phyloP scores from a whole-genome alignment of 2,113 vertebrate genomes.

The Brevimyrus niger region DNA sequence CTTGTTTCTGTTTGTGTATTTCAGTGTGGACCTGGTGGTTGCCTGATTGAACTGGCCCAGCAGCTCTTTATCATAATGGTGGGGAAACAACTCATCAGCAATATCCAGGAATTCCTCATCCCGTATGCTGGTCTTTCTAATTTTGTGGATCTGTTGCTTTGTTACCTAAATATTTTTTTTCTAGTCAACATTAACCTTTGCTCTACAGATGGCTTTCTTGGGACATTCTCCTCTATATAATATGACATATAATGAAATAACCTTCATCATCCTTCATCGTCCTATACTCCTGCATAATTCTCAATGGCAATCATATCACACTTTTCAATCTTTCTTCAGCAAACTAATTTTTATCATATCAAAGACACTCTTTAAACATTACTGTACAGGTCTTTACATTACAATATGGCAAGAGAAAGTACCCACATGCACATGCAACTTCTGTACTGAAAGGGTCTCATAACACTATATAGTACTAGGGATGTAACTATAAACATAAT shows the following conservation, averaged over 20 bases:
- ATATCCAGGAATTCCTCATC: slow-evolving; percentile 65
- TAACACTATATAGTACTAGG: not conserved
- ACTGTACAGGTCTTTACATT: not conserved
- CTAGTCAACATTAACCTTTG: not conserved
- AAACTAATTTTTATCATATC: not conserved
- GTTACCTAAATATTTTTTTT: not conserved
- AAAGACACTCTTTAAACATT: not conserved
- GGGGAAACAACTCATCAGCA: slow-evolving; percentile 69
- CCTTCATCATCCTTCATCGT: not conserved
- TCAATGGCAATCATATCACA: not conserved
- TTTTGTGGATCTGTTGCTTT: not conserved
- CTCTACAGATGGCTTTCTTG: not conserved
- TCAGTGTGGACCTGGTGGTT: slow-evolving; percentile 65
- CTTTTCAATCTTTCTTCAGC: not conserved
- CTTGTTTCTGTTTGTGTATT: slow-evolving; percentile 23
- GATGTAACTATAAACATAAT: too few relatives aligned
- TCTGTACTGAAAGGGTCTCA: not conserved
- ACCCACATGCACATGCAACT: not conserved
- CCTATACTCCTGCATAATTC: not conserved
- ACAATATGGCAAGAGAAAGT: not conserved
- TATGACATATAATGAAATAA: not conserved
- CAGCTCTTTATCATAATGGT: slow-evolving; percentile 75
- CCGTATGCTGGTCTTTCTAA: slow-evolving; percentile 49
- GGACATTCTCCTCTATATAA: not conserved
- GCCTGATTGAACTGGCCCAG: slow-evolving; percentile 65